A percentile compares a stretch with the other conserved stretches of the same genome.
phyloP scores from a whole-genome alignment of 1,140 invertebrate genomes.

The Zaprionus tsacasi region DNA sequence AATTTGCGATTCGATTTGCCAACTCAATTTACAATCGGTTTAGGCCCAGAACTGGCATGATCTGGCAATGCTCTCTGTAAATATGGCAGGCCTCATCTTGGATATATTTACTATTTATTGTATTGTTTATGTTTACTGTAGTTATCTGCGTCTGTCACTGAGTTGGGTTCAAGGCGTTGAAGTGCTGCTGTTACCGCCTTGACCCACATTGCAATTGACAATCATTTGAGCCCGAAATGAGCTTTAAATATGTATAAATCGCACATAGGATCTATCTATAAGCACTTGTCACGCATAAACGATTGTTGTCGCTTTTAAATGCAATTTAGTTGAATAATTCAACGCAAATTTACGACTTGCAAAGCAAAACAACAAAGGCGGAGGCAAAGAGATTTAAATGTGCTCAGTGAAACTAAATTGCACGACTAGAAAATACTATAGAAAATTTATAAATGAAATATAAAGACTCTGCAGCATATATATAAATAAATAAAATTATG shows the following conservation, averaged over 20 bases:
- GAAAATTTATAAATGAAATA: neutral
- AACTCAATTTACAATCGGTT: neutral
- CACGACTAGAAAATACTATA: neutral
- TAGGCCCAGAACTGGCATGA: too few relatives aligned
- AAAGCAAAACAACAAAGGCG: slow-evolving; percentile 14
- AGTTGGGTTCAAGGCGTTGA: neutral
- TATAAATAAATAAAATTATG: too few relatives aligned
- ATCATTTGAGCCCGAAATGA: slow-evolving; percentile 1
- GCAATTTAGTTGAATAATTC: slow-evolving; percentile 32
- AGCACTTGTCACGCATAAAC: slow-evolving; percentile 23
- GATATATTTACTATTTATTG: neutral
- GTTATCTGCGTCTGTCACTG: too few relatives aligned
- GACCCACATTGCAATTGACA: slow-evolving; percentile 3
- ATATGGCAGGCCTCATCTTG: too few relatives aligned
- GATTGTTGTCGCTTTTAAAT: slow-evolving; percentile 35
- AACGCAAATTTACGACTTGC: slow-evolving; percentile 14
- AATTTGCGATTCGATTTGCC: slow-evolving; percentile 57
- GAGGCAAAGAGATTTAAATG: neutral
- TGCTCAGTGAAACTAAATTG: too few relatives aligned
- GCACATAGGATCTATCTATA: slow-evolving; percentile 14
- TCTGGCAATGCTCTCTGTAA: too few relatives aligned
- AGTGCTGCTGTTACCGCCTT: neutral
- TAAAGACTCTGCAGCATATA: neutral
- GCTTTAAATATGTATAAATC: slow-evolving; percentile 17
- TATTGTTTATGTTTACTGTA: neutral